These are phyloP conservation scores for Propsilocerus akamusi DNA, from an alignment of 1,140 invertebrate genomes.

Conservation along the genomic window DNA sequence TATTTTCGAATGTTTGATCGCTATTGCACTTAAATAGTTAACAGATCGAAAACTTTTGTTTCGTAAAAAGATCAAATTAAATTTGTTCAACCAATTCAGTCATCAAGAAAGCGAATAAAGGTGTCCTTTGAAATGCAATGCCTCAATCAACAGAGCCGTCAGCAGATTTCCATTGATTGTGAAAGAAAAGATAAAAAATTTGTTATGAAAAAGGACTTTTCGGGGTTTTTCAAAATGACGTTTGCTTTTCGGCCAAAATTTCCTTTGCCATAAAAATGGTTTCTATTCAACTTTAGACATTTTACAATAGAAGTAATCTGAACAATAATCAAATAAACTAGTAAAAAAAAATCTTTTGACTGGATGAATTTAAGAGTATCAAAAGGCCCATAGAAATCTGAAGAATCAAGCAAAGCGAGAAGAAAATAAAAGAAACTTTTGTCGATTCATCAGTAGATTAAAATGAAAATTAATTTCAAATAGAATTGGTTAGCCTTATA, in stretches of 20 bases:
- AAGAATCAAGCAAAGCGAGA: too few relatives aligned
- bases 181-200: too few relatives aligned
- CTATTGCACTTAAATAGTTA: background rate
- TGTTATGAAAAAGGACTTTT: too few relatives aligned
- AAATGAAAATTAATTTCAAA: constrained; percentile 1
- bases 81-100: background rate
- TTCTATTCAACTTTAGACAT: background rate
- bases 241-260: too few relatives aligned
- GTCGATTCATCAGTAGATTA: background rate
- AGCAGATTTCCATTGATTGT: too few relatives aligned
- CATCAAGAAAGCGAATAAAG: background rate
- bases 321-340: constrained; percentile 4
- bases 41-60: background rate
- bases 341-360: too few relatives aligned
- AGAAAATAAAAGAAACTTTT: too few relatives aligned
- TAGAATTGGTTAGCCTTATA: constrained; percentile 2
- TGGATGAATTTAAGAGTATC: too few relatives aligned
- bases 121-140: background rate
- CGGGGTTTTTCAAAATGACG: too few relatives aligned
- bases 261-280: too few relatives aligned
- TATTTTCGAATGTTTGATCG: background rate
- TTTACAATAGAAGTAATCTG: background rate
- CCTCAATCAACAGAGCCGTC: background rate
- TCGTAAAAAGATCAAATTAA: background rate
- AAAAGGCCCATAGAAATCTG: too few relatives aligned